Conservation (phyloP, 2,113 vertebrate species). For the Macheiramphus alcinus region DNA sequence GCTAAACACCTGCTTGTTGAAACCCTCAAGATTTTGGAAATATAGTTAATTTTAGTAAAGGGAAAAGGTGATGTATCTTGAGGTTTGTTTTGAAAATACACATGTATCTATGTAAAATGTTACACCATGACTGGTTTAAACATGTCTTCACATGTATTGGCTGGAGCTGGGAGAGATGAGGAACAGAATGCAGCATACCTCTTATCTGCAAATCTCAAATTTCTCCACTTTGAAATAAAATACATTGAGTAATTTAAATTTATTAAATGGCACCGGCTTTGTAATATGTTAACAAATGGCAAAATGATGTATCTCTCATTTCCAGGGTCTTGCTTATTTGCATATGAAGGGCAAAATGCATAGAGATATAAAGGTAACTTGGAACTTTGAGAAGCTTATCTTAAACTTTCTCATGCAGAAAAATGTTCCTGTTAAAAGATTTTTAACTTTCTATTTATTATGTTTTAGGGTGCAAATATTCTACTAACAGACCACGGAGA, state of each 20-base stretch:
- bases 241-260: not conserved
- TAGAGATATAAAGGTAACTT: conserved; percentile 95
- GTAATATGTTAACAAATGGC: not conserved
- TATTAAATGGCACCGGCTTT: not conserved
- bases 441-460: not conserved
- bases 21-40: not conserved
- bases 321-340: conserved; percentile 93
- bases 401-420: not conserved
- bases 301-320: not conserved
- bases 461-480: conserved; percentile 92
- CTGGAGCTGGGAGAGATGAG: not conserved
- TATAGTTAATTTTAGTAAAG: not conserved
- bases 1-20: not conserved
- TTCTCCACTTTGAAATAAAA: not conserved
- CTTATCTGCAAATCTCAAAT: not conserved
- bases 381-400: not conserved
- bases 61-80: not conserved
- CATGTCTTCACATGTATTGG: not conserved
- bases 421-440: not conserved
- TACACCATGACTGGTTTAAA: not conserved
- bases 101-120: not conserved
- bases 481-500: conserved; percentile 93
- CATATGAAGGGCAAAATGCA: conserved; percentile 98
- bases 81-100: not conserved
- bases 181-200: not conserved